phyloP scores from a whole-genome alignment of 2,888 invertebrate genomes.

The Calameuta pallipes region DNA sequence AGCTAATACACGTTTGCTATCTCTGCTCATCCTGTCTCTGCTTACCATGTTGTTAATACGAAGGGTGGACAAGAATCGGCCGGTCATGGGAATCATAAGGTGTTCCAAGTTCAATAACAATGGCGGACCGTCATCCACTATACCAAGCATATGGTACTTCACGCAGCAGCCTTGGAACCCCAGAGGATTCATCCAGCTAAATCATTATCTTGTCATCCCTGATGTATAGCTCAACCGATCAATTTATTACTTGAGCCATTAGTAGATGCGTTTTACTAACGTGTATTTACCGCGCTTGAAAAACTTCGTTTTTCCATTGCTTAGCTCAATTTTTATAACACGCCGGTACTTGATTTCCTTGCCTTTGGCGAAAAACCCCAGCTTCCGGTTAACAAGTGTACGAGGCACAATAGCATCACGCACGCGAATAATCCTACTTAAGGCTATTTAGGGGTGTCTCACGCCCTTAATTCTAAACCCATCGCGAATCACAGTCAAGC shows the following conservation, averaged over 20 bases:
- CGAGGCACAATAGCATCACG: slow-evolving; percentile 22
- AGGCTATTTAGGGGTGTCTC: slow-evolving; percentile 50
- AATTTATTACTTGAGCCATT: slow-evolving; percentile 6
- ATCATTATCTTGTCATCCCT: slow-evolving; percentile 49
- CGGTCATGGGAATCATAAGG: slow-evolving; percentile 41
- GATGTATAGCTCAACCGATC: slow-evolving; percentile 37
- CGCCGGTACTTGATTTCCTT: slow-evolving; percentile 7
- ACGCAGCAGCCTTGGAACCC: slow-evolving; percentile 32
- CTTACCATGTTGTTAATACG: background rate
- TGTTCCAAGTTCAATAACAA: slow-evolving; percentile 33
- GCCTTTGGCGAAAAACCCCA: slow-evolving; percentile 16
- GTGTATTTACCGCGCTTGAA: background rate
- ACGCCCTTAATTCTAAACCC: slow-evolving; percentile 39
- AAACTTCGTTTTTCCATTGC: background rate
- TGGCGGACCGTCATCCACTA: slow-evolving; percentile 24
- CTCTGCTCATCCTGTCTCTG: background rate
- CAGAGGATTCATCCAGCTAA: slow-evolving; percentile 30
- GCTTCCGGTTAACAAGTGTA: slow-evolving; percentile 16
- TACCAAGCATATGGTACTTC: slow-evolving; percentile 42
- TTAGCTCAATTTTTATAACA: background rate
- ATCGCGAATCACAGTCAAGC: slow-evolving; percentile 36
- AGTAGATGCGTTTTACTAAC: background rate
- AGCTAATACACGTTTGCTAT: background rate
- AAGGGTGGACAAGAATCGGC: slow-evolving; percentile 19
- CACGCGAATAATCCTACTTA: slow-evolving; percentile 46